Evolutionary conservation across 2,888 invertebrate species (phyloP).

Genomic region (Entomobrya proxima): DNA sequence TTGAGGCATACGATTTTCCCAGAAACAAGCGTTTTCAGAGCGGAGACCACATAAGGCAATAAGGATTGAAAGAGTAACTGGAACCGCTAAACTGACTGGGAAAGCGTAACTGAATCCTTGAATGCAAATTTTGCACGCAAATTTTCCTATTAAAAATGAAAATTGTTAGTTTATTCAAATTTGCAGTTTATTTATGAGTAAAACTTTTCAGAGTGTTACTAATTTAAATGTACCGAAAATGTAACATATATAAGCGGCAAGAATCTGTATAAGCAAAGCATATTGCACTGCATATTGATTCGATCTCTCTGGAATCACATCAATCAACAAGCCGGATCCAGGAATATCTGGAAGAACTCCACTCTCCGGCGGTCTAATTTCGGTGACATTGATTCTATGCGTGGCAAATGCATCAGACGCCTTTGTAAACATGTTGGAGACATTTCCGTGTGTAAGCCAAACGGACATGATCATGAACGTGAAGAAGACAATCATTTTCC

Average conservation of each 20-base stretch:
- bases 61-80: slow-evolving; percentile 90
- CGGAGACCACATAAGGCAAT: slow-evolving; percentile 93
- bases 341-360: slow-evolving; percentile 83
- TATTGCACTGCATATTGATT: slow-evolving; percentile 68
- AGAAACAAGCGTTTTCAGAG: slow-evolving; percentile 91
- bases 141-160: slow-evolving; percentile 83
- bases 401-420: slow-evolving; percentile 86
- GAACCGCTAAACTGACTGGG: slow-evolving; percentile 94
- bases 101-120: slow-evolving; percentile 98
- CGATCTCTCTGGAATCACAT: slow-evolving; percentile 73
- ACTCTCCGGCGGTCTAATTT: slow-evolving; percentile 77
- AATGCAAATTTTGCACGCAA: slow-evolving; percentile 96
- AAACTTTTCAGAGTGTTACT: neutral
- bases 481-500: slow-evolving; percentile 92
- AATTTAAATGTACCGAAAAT: slow-evolving; percentile 82
- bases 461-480: slow-evolving; percentile 80
- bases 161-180: neutral
- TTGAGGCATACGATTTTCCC: slow-evolving; percentile 89
- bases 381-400: slow-evolving; percentile 87
- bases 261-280: slow-evolving; percentile 84
- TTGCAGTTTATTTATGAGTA: neutral
- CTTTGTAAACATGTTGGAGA: slow-evolving; percentile 86
- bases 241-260: slow-evolving; percentile 91
- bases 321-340: slow-evolving; percentile 81
- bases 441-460: slow-evolving; percentile 87